Conservation (phyloP, 2,113 vertebrate species). For the Formicarius rufipectus region DNA sequence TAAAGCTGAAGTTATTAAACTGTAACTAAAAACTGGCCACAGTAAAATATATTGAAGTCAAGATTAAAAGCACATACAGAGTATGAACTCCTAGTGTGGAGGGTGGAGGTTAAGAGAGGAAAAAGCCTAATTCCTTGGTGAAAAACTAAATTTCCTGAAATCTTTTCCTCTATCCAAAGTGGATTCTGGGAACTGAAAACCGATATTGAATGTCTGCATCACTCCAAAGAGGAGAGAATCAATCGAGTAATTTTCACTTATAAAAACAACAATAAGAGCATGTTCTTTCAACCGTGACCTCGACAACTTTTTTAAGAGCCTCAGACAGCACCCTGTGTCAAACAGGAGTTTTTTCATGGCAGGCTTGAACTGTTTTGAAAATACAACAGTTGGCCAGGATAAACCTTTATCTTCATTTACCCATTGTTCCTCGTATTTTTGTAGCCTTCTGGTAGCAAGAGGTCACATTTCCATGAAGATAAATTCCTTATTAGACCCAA, state of each 20-base stretch:
- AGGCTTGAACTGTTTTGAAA: constrained; percentile 58
- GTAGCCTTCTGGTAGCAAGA: constrained; percentile 65
- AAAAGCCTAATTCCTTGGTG: not conserved
- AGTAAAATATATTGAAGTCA: constrained; percentile 58
- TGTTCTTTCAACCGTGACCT: not conserved
- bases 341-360: constrained; percentile 43
- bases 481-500: constrained; percentile 70
- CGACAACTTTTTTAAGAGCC: constrained; percentile 28
- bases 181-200: not conserved
- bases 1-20: constrained; percentile 65
- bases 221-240: not conserved
- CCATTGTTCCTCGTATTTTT: constrained; percentile 65
- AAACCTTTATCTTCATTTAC: constrained; percentile 75
- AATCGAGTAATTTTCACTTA: not conserved
- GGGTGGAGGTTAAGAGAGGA: not conserved
- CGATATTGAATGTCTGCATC: not conserved
- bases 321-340: not conserved
- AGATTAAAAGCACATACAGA: constrained; percentile 59
- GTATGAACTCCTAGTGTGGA: not conserved
- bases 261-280: not conserved
- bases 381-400: constrained; percentile 50
- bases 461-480: constrained; percentile 78
- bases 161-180: not conserved
- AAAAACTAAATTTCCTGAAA: constrained; percentile 12
- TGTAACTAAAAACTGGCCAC: constrained; percentile 45